Conservation (phyloP, 2,888 invertebrate genomes). For the Nephrotoma guestfalica region DNA sequence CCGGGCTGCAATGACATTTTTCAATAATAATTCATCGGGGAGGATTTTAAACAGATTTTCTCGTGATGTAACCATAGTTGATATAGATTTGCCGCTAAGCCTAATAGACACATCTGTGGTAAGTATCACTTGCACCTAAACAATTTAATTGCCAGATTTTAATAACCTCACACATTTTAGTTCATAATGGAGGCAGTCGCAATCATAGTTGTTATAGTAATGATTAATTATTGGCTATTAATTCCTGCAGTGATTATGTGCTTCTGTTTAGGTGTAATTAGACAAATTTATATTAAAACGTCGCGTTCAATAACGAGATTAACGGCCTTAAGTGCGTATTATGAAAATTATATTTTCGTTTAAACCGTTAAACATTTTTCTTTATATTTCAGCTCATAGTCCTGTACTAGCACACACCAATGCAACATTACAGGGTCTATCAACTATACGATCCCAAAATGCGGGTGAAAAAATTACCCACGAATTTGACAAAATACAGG, state of each 20-base stretch:
- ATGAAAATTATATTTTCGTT: not conserved
- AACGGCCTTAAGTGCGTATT: conserved; percentile 26
- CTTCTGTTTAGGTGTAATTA: conserved; percentile 40
- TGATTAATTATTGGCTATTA: conserved; percentile 45
- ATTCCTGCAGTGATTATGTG: conserved; percentile 44
- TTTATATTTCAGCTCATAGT: conserved; percentile 46
- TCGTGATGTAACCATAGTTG: conserved; percentile 47
- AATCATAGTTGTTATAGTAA: conserved; percentile 46
- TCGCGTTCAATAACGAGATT: conserved; percentile 38
- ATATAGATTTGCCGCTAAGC: conserved; percentile 43
- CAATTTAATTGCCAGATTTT: not conserved
- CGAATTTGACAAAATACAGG: conserved; percentile 48
- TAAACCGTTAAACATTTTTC: not conserved
- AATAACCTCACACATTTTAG: conserved; percentile 14
- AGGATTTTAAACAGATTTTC: conserved; percentile 60
- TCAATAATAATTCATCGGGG: conserved; percentile 58
- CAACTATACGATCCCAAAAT: conserved; percentile 58
- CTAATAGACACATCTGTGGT: conserved; percentile 45
- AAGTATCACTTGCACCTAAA: conserved; percentile 16
- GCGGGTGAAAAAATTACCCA: conserved; percentile 45
- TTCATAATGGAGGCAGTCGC: conserved; percentile 28
- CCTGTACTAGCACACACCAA: conserved; percentile 65
- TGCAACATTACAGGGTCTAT: conserved; percentile 58
- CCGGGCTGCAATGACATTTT: conserved; percentile 58
- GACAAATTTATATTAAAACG: conserved; percentile 39